These are phyloP conservation scores for Monoplex corrugatus DNA, from an alignment of 2,888 invertebrate genomes.

Conservation along the genomic window DNA sequence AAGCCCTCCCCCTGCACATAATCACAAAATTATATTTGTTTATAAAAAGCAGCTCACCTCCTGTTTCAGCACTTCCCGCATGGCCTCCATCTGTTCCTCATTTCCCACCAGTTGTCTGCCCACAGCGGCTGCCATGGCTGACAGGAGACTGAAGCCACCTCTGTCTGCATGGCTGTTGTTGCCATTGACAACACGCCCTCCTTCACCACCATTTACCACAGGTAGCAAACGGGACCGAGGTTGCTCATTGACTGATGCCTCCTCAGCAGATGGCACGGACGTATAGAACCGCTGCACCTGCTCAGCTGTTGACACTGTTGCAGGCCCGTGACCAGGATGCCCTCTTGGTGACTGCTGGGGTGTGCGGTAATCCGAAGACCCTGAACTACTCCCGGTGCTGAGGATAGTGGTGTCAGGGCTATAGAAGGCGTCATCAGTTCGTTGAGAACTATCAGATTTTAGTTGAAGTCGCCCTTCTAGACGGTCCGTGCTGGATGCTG, in stretches of 20 bases:
- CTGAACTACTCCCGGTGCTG: conserved; percentile 51
- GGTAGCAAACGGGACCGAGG: not conserved
- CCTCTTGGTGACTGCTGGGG: conserved; percentile 63
- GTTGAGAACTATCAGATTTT: not conserved
- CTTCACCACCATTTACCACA: not conserved
- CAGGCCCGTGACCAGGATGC: not conserved
- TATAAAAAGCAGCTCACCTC: conserved; percentile 24
- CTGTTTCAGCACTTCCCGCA: conserved; percentile 32
- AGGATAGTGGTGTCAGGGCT: conserved; percentile 29
- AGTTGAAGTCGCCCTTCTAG: not conserved
- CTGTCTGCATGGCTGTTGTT: not conserved
- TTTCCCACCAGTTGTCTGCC: conserved; percentile 25
- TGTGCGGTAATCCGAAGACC: conserved; percentile 66
- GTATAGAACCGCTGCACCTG: not conserved
- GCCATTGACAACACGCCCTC: not conserved
- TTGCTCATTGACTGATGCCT: too few relatives aligned
- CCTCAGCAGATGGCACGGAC: not conserved
- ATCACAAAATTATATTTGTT: too few relatives aligned
- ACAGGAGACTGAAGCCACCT: not conserved
- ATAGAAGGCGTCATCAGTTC: conserved; percentile 29
- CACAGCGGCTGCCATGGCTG: conserved; percentile 29
- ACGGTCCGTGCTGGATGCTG: not conserved
- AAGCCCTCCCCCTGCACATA: too few relatives aligned
- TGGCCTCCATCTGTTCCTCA: conserved; percentile 37
- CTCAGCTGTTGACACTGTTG: not conserved